Conservation (phyloP, 2,113 vertebrate species). For the Notothenia rossii region DNA sequence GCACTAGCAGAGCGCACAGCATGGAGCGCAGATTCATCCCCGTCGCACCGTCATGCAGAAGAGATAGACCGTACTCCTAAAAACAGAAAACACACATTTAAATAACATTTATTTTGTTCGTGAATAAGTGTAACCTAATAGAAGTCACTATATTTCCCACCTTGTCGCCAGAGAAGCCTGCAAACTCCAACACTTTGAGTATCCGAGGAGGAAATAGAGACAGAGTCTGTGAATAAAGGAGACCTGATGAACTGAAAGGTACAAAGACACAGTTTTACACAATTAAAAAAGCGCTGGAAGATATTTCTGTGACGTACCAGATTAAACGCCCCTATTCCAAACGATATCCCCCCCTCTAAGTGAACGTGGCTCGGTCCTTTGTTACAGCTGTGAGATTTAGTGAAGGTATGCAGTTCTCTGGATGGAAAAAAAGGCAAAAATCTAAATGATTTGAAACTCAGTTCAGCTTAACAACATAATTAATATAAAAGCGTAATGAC, state of each 20-base stretch:
- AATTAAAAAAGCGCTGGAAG: not conserved
- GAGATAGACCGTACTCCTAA: conserved; percentile 86
- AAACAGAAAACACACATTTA: conserved; percentile 16
- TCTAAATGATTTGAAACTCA: not conserved
- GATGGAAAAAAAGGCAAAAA: not conserved
- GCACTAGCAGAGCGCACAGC: conserved; percentile 86
- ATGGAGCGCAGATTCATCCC: conserved; percentile 86
- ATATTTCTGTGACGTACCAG: conserved; percentile 74
- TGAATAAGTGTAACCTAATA: too few relatives aligned
- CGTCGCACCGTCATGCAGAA: conserved; percentile 79
- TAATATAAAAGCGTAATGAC: too few relatives aligned
- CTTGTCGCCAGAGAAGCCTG: conserved; percentile 89
- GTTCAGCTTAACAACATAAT: not conserved
- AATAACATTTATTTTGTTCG: not conserved
- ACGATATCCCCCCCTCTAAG: conserved; percentile 85
- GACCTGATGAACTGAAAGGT: not conserved
- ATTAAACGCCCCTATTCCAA: conserved; percentile 88
- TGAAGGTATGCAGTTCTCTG: conserved; percentile 84
- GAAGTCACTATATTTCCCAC: conserved; percentile 48
- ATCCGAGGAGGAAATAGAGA: conserved; percentile 87
- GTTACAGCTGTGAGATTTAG: conserved; percentile 76
- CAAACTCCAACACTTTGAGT: conserved; percentile 87
- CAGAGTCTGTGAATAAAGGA: conserved; percentile 80
- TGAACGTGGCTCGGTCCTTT: conserved; percentile 84
- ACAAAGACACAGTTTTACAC: not conserved